Evolutionary conservation across 2,888 invertebrate genomes (phyloP), one percentile per base, ranked within the genome.

Genomic region (Ctenicera cuprea): DNA sequence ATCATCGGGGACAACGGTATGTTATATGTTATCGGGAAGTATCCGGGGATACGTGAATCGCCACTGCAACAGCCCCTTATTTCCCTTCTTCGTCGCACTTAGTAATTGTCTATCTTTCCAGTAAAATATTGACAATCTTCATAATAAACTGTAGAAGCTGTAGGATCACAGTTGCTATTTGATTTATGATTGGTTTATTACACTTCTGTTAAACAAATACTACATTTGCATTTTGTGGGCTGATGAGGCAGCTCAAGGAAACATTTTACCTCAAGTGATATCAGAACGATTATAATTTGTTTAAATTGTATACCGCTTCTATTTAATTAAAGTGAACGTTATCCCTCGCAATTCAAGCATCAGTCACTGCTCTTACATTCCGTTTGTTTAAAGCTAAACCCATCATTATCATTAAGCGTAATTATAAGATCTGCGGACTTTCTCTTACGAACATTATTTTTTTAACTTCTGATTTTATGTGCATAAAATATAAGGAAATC

Each of bases 311-410:
- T 12, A 54, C 1, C 30, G 30, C 20, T 12, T 9, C 52, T 45
- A 20, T 22, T 52, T 52, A 1, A 52, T 22, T 52, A 52, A 22
- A 54, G 54, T 33, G 54, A 54, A 37, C 14, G 57, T 16, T 14
- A 30, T 30, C 30, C 11, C 14, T 30, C 7, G 18, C 4, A 30
- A 30, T 33, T 8, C 26, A 33, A 22, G 18, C 57, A 54, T 54
- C 57, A 57, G 2, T 57, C 37, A 37, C 16, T n/a, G 33, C 22
- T 30, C 30, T 22, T 2, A 9, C n/a, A 30, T 18, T 16, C 33
- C 33, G 12, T 50, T 50, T 22, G 16, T 45, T 12, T 52, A 2
- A 22, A 22, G 12, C 16, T 33, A 18, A 30, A 57, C 57, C 57
- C 11, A 33, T 57, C 30, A 57, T 57, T 57, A 57, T 7, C 57